phyloP scores from a whole-genome alignment of 30 jellyfish, hydroid and myxozoan species.

The Rhopilema esculentum region DNA sequence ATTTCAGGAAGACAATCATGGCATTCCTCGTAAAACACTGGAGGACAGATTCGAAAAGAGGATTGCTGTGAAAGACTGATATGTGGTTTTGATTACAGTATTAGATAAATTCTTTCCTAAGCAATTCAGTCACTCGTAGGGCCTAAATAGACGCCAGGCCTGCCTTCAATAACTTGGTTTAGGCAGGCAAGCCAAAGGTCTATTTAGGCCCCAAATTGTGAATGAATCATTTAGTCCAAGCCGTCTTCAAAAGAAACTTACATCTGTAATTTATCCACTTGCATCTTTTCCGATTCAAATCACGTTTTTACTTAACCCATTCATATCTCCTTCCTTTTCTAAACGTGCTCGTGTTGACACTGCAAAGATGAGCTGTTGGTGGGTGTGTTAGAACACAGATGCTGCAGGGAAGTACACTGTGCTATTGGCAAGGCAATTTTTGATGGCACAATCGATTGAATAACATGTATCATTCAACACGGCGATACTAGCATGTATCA shows the following conservation, averaged over 20 bases:
- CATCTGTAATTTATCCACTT: not conserved
- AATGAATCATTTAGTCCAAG: not conserved
- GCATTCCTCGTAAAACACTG: not conserved
- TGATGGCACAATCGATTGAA: too few species aligned
- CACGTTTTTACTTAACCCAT: not conserved
- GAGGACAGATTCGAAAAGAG: not conserved
- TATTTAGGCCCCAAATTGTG: not conserved
- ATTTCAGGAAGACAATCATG: not conserved
- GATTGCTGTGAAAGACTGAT: not conserved
- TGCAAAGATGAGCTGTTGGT: too few species aligned
- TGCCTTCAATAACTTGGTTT: not conserved
- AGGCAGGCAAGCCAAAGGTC: not conserved
- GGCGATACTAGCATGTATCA: too few species aligned
- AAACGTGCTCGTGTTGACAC: not conserved
- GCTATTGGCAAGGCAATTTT: too few species aligned
- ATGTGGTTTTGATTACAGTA: not conserved
- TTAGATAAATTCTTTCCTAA: constrained; percentile 8
- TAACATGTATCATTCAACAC: too few species aligned
- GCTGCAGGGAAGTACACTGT: too few species aligned
- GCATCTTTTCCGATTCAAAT: not conserved
- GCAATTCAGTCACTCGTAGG: not conserved
- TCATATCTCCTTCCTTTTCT: not conserved
- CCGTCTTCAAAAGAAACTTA: not conserved
- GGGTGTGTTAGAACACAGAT: too few species aligned
- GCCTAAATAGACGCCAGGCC: constrained; percentile 3